Evolutionary conservation across 2,113 vertebrate genomes (phyloP).

Genomic region (Gallinago undulata): DNA sequence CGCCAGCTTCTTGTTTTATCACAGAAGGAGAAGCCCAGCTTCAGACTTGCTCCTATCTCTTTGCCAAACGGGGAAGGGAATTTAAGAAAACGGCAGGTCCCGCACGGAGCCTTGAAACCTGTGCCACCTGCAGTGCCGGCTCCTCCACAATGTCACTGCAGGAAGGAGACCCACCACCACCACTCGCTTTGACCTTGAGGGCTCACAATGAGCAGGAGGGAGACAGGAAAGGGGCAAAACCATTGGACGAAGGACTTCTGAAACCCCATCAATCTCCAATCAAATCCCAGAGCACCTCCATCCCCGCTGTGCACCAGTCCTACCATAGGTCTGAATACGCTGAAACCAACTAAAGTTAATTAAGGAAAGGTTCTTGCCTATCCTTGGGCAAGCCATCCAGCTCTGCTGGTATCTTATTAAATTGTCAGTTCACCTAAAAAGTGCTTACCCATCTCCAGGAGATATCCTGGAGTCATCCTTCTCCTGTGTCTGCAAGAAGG

Average conservation of each 20-base stretch:
- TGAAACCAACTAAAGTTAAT: not conserved
- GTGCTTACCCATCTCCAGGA: not conserved
- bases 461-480: not conserved
- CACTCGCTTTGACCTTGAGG: not conserved
- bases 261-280: not conserved
- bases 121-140: rapidly evolving
- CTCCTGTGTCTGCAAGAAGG: not conserved
- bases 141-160: not conserved
- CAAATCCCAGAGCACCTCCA: not conserved
- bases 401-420: not conserved
- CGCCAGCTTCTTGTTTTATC: not conserved
- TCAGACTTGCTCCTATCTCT: not conserved
- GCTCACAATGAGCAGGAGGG: rapidly evolving
- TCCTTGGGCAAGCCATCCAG: not conserved
- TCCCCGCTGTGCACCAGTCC: rapidly evolving
- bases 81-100: not conserved
- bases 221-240: not conserved
- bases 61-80: not conserved
- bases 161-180: not conserved
- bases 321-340: not conserved
- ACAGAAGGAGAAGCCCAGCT: not conserved
- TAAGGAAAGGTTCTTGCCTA: not conserved
- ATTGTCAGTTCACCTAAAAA: not conserved
- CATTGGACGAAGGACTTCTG: not conserved
- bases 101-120: not conserved